phyloP scores from a whole-genome alignment of 2,888 invertebrate species.

The Bimastos eiseni region DNA sequence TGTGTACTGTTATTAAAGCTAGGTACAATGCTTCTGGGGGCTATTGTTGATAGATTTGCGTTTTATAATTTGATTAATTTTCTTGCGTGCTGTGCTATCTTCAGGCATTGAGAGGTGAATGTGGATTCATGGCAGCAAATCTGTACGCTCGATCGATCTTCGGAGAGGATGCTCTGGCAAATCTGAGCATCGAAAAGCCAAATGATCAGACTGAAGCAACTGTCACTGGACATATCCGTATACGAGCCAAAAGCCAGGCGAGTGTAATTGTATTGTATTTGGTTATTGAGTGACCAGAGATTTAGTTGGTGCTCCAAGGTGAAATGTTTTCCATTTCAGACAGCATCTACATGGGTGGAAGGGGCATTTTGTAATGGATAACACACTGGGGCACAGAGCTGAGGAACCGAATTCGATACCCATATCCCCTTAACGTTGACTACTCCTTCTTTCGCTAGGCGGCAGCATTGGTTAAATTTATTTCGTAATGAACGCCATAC shows the following conservation, averaged over 20 bases:
- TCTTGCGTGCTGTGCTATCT: not conserved
- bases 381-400: too few species aligned
- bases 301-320: not conserved
- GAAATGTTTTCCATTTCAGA: not conserved
- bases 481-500: too few species aligned
- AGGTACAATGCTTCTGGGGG: not conserved
- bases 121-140: slow-evolving; percentile 99
- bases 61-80: not conserved
- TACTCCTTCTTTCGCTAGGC: too few species aligned
- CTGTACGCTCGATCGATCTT: slow-evolving; percentile 94
- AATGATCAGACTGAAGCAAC: slow-evolving; percentile 70
- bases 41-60: not conserved
- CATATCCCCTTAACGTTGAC: too few species aligned
- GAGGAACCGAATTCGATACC: too few species aligned
- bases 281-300: not conserved
- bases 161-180: slow-evolving; percentile 97
- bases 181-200: slow-evolving; percentile 92
- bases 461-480: too few species aligned
- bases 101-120: slow-evolving; percentile 90
- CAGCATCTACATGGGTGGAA: too few species aligned
- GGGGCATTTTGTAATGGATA: too few species aligned
- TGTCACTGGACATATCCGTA: slow-evolving; percentile 94
- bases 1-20: not conserved
- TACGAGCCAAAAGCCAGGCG: slow-evolving; percentile 96
- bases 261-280: too few species aligned